Evolutionary conservation across 2,113 vertebrate genomes (phyloP).

Genomic region (Gila orcuttii): DNA sequence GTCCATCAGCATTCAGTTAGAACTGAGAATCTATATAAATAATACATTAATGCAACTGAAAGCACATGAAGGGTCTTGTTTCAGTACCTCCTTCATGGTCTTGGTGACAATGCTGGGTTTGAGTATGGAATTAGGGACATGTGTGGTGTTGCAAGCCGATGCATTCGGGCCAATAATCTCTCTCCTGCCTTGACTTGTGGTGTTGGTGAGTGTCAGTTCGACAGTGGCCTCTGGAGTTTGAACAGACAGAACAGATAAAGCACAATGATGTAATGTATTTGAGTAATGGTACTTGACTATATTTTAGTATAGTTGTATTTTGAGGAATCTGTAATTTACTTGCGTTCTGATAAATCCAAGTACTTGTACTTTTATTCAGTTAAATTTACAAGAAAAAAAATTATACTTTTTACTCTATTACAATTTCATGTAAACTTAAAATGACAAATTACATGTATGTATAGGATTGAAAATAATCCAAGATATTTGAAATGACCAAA

Average conservation of each 20-base stretch:
- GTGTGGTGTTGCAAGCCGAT: slow-evolving; percentile 62
- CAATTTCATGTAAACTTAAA: background rate
- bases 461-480: no score
- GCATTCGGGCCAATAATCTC: slow-evolving; percentile 64
- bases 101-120: slow-evolving; percentile 71
- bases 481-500: no score
- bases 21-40: background rate
- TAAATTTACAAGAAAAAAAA: background rate
- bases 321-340: background rate
- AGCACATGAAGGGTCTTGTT: background rate
- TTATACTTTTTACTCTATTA: background rate
- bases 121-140: slow-evolving; percentile 60
- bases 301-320: background rate
- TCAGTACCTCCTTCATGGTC: slow-evolving; percentile 85
- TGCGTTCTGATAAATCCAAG: background rate
- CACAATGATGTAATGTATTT: background rate
- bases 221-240: slow-evolving; percentile 85
- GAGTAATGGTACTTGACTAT: background rate
- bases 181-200: slow-evolving; percentile 76
- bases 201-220: slow-evolving; percentile 83
- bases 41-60: background rate
- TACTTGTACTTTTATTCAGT: background rate
- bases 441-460: background rate
- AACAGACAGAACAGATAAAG: slow-evolving; percentile 42
- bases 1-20: background rate